These are phyloP conservation scores for Aradophagus sp. DNA, from an alignment of 1,140 invertebrate genomes.

Conservation along the genomic window DNA sequence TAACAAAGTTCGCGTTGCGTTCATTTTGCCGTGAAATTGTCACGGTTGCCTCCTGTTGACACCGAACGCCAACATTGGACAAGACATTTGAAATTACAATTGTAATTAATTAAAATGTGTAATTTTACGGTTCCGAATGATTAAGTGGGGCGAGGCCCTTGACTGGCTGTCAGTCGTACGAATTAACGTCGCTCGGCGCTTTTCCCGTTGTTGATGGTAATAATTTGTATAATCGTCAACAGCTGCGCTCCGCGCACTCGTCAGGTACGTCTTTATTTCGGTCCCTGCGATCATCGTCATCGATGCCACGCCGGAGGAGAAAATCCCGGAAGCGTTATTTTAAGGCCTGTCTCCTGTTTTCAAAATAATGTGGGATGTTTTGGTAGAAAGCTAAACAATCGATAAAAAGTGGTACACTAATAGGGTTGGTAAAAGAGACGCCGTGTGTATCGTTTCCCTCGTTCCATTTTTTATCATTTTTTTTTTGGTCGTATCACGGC, in stretches of 20 bases:
- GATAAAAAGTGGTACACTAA: slow-evolving; percentile 17
- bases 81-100: no score
- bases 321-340: slow-evolving; percentile 44
- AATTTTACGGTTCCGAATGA: no score
- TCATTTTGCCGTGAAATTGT: no score
- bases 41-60: no score
- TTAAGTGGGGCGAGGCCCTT: no score
- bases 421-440: slow-evolving; percentile 2
- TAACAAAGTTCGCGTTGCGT: no score
- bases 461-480: no score
- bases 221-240: slow-evolving; percentile 43
- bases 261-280: slow-evolving; percentile 46
- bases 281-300: slow-evolving; percentile 6
- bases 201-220: slow-evolving; percentile 12
- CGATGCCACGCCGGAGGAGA: slow-evolving; percentile 13
- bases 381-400: slow-evolving; percentile 23
- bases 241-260: slow-evolving; percentile 19
- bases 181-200: not conserved
- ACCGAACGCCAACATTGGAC: no score
- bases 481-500: no score
- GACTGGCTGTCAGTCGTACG: slow-evolving; percentile 3
- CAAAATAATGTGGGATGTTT: slow-evolving; percentile 50
- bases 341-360: slow-evolving; percentile 27
- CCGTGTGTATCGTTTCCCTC: slow-evolving; percentile 2
- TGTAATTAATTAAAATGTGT: no score